These are phyloP conservation scores for Mugil cephalus DNA, from an alignment of 2,113 vertebrate species.

Conservation along the genomic window DNA sequence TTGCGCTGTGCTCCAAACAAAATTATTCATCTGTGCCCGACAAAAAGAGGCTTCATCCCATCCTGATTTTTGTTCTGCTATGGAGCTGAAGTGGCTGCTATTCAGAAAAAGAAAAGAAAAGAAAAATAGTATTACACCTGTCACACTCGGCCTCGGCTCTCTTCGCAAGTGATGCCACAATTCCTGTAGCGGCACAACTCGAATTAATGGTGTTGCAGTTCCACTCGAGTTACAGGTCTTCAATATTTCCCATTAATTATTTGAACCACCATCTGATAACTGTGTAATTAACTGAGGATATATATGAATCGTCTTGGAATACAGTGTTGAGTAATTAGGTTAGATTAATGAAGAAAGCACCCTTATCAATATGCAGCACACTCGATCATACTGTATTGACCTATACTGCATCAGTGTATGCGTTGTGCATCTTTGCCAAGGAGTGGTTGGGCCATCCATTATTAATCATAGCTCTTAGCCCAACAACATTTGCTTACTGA, in stretches of 20 bases:
- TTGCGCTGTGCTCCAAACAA: constrained; percentile 20
- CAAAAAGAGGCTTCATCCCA: constrained; percentile 16
- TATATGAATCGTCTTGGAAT: background rate
- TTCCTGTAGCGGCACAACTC: background rate
- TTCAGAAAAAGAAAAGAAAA: too few relatives aligned
- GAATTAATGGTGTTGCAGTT: background rate
- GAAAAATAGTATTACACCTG: constrained; percentile 4
- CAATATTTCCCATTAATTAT: background rate
- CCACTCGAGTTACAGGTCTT: constrained; percentile 5
- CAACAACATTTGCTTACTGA: constrained; percentile 47
- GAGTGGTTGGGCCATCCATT: constrained; percentile 50
- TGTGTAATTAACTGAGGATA: background rate
- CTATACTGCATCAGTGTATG: background rate
- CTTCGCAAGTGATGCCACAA: constrained; percentile 1
- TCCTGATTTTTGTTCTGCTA: background rate
- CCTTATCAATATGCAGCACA: constrained; percentile 14
- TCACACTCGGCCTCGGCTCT: background rate
- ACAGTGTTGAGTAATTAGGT: constrained; percentile 2
- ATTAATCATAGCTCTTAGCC: constrained; percentile 63
- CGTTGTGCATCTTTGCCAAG: constrained; percentile 37
- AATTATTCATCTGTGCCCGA: constrained; percentile 13
- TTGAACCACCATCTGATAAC: background rate
- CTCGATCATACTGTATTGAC: constrained; percentile 7
- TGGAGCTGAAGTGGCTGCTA: constrained; percentile 1
- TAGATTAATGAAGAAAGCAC: constrained; percentile 9